Percentiles rank a stretch among this genome's conserved stretches.
These are phyloP conservation scores for Athripsodes cinereus DNA, from an alignment of 2,888 invertebrate genomes.

Conservation along the genomic window DNA sequence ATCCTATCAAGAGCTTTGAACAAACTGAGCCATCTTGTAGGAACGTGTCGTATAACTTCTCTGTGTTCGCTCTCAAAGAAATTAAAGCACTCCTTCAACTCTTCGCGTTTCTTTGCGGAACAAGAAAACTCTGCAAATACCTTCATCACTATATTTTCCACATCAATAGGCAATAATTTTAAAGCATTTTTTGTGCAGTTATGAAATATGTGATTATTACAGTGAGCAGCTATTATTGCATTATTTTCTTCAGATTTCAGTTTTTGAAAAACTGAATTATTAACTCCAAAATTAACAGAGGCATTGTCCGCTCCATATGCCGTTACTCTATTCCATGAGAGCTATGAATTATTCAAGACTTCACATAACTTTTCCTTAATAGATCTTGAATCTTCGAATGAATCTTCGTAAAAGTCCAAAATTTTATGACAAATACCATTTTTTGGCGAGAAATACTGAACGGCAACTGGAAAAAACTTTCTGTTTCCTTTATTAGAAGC, in stretches of 20 bases:
- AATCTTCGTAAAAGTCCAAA: neutral
- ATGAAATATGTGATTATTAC: neutral
- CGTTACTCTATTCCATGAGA: neutral
- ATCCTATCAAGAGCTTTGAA: neutral
- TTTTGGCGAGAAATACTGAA: neutral
- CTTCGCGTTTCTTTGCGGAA: neutral
- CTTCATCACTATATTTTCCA: no score
- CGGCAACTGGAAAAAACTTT: neutral
- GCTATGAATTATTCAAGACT: neutral
- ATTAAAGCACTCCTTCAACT: neutral
- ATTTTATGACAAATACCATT: neutral
- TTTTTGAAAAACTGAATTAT: neutral
- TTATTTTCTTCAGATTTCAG: neutral
- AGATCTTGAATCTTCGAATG: neutral
- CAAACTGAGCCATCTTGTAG: neutral
- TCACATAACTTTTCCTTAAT: neutral
- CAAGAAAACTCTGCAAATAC: no score
- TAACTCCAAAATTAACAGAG: neutral
- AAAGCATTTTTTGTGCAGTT: neutral
- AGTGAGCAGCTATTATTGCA: neutral
- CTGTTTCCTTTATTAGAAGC: neutral
- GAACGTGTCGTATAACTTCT: neutral
- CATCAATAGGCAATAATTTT: neutral
- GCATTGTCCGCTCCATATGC: neutral
- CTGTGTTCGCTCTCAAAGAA: neutral